These are phyloP conservation scores for Peromyscus californicus DNA, from an alignment of 2,113 vertebrate species.

Conservation along the genomic window DNA sequence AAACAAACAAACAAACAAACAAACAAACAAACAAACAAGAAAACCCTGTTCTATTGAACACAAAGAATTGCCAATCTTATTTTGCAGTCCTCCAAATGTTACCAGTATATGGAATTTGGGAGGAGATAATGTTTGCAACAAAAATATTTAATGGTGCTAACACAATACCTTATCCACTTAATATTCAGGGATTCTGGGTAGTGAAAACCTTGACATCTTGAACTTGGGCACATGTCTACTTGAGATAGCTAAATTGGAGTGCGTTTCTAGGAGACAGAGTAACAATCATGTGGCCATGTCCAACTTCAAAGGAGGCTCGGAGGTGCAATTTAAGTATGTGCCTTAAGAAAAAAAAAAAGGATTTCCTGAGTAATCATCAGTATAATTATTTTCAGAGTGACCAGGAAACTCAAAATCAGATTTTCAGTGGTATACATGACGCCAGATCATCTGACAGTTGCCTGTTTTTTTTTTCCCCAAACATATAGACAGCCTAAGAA, in stretches of 20 bases:
- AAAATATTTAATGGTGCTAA: not conserved
- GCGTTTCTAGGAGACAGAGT: not conserved
- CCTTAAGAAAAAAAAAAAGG: not conserved
- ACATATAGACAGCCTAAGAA: slow-evolving; percentile 11
- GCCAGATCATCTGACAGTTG: not conserved
- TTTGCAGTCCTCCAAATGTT: not conserved
- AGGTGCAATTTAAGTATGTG: not conserved
- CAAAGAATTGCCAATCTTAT: not conserved
- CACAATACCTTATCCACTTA: not conserved
- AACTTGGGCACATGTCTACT: not conserved
- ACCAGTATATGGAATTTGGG: not conserved
- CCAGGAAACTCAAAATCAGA: not conserved
- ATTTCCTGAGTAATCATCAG: not conserved
- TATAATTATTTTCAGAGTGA: not conserved
- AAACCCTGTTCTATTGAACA: not conserved
- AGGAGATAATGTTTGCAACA: not conserved
- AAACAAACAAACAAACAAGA: too few species aligned
- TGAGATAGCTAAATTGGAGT: not conserved
- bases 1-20: too few species aligned
- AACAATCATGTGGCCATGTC: not conserved
- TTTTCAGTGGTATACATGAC: not conserved
- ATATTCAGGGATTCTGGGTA: not conserved
- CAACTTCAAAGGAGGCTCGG: not conserved
- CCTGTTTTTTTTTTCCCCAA: not conserved
- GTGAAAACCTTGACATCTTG: not conserved